phyloP scores from a whole-genome alignment of 2,113 vertebrate species.

The Psettodes erumei region DNA sequence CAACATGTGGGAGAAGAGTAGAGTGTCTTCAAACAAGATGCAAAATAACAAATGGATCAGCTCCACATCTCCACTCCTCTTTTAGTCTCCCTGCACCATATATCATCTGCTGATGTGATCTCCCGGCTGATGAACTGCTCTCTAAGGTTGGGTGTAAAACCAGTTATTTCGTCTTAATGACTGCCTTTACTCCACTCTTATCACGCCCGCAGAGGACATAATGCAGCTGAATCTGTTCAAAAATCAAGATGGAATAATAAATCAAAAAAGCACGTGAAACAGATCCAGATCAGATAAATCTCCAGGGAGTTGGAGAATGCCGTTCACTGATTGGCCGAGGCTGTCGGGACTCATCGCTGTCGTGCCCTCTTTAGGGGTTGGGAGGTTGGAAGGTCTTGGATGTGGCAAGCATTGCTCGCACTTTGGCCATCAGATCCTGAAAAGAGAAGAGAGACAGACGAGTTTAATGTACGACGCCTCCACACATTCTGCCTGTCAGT shows the following conservation, averaged over 20 bases:
- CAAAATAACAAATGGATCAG: constrained; percentile 35
- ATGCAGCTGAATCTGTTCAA: constrained; percentile 13
- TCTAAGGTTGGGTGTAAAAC: constrained; percentile 28
- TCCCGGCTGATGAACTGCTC: constrained; percentile 17
- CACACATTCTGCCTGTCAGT: background rate
- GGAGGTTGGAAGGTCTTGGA: constrained; percentile 94
- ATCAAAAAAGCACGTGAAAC: constrained; percentile 2
- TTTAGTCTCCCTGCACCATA: constrained; percentile 27
- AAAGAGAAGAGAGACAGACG: constrained; percentile 9
- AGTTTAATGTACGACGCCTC: background rate
- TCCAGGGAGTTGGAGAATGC: constrained; percentile 49
- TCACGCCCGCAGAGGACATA: background rate
- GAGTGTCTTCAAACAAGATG: constrained; percentile 38
- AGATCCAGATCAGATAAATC: constrained; percentile 30
- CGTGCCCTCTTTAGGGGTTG: constrained; percentile 84
- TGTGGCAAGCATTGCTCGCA: constrained; percentile 97
- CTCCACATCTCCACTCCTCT: too few relatives aligned
- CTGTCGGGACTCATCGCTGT: constrained; percentile 16
- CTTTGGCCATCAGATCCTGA: constrained; percentile 99
- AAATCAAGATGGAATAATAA: constrained; percentile 16
- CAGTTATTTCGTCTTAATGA: background rate
- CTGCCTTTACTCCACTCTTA: background rate
- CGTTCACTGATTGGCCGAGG: constrained; percentile 29
- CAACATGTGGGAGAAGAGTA: constrained; percentile 36
- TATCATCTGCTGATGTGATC: background rate